Base-by-base conservation (phyloP, 2,113 vertebrate species). In the Cromileptes altivelis region DNA sequence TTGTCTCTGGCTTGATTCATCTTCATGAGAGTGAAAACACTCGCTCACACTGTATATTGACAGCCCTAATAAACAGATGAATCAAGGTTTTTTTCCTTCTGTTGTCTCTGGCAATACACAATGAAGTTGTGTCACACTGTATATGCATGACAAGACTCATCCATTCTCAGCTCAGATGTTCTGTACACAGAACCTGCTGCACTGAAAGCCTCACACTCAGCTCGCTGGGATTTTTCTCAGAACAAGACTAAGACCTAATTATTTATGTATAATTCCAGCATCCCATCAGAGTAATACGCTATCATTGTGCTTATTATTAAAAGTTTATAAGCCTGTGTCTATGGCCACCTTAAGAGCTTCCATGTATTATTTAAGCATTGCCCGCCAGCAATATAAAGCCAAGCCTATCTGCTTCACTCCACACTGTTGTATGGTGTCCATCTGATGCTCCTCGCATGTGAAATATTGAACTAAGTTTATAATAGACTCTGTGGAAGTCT, bases 291-390 rank as follows among this genome's bases (percentile, higher is more conserved):
- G 89, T 80, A 88, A 94, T 88, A 92, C 78, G 86, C 93, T 91
- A 94, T 93, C 91, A 90, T 88, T 82, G 90, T 85, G 88, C 88
- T 81, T 70, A 83, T 89, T 89, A 93, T 95, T 85, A 95, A 96
- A 95, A 88, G 89, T 95, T 94, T 91, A 95, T 94, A 89, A 91
- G 88, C 70, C 78, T 72, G 72, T 87, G 85, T 85, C 88, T 85
- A 62, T 81, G 84, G 89, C 82, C 78, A 88, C 84, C 84, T 91
- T 94, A 92, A 95, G 80, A 95, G 93, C 90, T 57, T 84, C 70
- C 65, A 84, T 95, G 65, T 85, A 93, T 92, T 95, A 95, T 95
- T 95, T 67, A 95, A 81, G 78, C 27, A 65, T 76, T 78, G 70
- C 57, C 80, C 64, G 50, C 23, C 78, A 92, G 82, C 63, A 85